These are phyloP conservation scores for Holothuria scabra DNA, from an alignment of 53 echinoderm and acorn worm genomes.

Conservation along the genomic window DNA sequence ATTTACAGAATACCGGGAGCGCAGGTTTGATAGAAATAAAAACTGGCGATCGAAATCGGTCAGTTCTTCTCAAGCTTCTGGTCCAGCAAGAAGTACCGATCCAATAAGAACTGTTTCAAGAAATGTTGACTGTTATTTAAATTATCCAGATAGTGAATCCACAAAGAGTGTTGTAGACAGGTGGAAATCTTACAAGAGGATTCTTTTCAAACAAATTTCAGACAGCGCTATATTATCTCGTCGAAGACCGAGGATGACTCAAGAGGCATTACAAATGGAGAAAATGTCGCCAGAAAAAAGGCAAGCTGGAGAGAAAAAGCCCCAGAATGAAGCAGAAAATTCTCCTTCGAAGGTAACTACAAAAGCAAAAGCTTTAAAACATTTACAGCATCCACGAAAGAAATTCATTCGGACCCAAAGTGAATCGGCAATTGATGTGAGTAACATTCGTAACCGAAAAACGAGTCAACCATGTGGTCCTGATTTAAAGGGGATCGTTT, in stretches of 20 bases:
- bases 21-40: conserved; percentile 26
- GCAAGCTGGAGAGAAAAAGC: conserved; percentile 14
- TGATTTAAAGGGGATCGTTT: conserved; percentile 72
- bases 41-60: conserved; percentile 36
- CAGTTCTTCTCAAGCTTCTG: conserved; percentile 18
- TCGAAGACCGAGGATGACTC: conserved; percentile 41
- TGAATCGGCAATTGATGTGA: conserved; percentile 91
- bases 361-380: conserved; percentile 30
- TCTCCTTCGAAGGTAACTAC: conserved; percentile 24
- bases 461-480: conserved; percentile 46
- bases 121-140: conserved; percentile 3
- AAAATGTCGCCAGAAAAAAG: conserved; percentile 25
- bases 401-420: conserved; percentile 95
- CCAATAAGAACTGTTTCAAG: conserved; percentile 34
- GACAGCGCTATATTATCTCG: conserved; percentile 40
- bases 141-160: conserved; percentile 30
- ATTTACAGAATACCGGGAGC: conserved; percentile 40
- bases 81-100: conserved; percentile 24
- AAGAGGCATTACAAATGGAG: conserved; percentile 30
- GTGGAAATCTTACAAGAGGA: conserved; percentile 46
- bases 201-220: conserved; percentile 39
- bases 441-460: conserved; percentile 63
- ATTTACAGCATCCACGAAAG: conserved; percentile 82
- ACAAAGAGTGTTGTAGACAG: conserved; percentile 42
- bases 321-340: conserved; percentile 19